Conservation (phyloP, 2,888 invertebrate genomes). For the Melieria omissa region DNA sequence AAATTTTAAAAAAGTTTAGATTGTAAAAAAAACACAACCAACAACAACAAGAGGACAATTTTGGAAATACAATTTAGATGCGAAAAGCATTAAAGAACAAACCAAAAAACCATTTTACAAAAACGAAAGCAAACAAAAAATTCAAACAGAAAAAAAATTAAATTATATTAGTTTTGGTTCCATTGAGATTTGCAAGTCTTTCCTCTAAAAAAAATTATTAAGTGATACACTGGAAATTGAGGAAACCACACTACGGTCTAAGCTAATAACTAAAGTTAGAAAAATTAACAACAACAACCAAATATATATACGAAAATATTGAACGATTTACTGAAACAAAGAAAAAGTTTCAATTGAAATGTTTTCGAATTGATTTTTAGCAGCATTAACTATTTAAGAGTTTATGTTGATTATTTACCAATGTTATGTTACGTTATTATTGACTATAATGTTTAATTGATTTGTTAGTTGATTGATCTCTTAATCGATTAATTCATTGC, state of each 20-base stretch:
- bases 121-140: slow-evolving; percentile 4
- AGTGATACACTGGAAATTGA: slow-evolving; percentile 34
- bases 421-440: too few species aligned
- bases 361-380: too few species aligned
- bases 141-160: slow-evolving; percentile 18
- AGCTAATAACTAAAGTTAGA: slow-evolving; percentile 36
- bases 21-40: neutral
- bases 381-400: too few species aligned
- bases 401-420: too few species aligned
- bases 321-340: slow-evolving; percentile 30
- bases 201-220: slow-evolving; percentile 36
- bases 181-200: too few species aligned
- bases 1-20: slow-evolving; percentile 31
- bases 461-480: too few species aligned
- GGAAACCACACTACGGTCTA: slow-evolving; percentile 33
- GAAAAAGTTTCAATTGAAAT: slow-evolving; percentile 5
- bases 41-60: slow-evolving; percentile 11
- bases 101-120: slow-evolving; percentile 27
- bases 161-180: too few species aligned
- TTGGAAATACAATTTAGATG: slow-evolving; percentile 37
- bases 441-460: too few species aligned
- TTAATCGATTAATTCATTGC: too few species aligned
- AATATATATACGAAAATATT: slow-evolving; percentile 14
- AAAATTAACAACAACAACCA: slow-evolving; percentile 29
- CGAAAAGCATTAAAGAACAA: slow-evolving; percentile 12